Conservation (phyloP, 2,888 invertebrate species). For the Rhabditophanes sp. region DNA sequence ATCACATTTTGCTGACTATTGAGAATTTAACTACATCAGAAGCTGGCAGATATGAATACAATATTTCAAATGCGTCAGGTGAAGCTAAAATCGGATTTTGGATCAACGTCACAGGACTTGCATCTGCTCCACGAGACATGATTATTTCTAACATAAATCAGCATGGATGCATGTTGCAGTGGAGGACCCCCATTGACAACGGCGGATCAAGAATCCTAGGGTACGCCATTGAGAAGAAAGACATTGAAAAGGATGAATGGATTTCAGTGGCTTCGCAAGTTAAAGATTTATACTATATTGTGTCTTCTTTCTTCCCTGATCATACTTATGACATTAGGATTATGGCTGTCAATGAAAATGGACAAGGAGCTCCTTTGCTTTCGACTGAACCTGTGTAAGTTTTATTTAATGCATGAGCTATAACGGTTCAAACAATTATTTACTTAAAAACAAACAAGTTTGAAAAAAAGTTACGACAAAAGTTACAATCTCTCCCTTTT, state of each 20-base stretch:
- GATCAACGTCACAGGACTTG: constrained; percentile 55
- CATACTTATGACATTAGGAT: constrained; percentile 86
- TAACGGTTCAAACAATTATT: too few relatives aligned
- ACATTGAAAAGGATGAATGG: constrained; percentile 58
- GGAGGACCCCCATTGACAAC: constrained; percentile 78
- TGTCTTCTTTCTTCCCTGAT: constrained; percentile 83
- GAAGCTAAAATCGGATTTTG: constrained; percentile 38
- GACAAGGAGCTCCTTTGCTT: constrained; percentile 72
- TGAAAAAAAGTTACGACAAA: too few relatives aligned
- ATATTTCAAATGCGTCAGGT: constrained; percentile 38
- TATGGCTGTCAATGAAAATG: constrained; percentile 82
- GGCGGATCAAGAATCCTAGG: constrained; percentile 79
- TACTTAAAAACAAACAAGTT: too few relatives aligned
- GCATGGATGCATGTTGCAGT: constrained; percentile 74
- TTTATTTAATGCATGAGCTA: too few relatives aligned
- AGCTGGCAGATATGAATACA: constrained; percentile 54
- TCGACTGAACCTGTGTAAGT: constrained; percentile 76
- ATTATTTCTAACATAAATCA: constrained; percentile 51
- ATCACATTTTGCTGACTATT: constrained; percentile 84
- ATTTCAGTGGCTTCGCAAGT: constrained; percentile 31
- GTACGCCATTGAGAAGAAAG: constrained; percentile 84
- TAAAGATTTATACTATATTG: constrained; percentile 65
- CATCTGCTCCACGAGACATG: constrained; percentile 65
- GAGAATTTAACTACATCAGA: constrained; percentile 77
- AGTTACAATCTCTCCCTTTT: too few relatives aligned